Conservation (phyloP, 2,888 invertebrate genomes). For the Orthosia gothica region DNA sequence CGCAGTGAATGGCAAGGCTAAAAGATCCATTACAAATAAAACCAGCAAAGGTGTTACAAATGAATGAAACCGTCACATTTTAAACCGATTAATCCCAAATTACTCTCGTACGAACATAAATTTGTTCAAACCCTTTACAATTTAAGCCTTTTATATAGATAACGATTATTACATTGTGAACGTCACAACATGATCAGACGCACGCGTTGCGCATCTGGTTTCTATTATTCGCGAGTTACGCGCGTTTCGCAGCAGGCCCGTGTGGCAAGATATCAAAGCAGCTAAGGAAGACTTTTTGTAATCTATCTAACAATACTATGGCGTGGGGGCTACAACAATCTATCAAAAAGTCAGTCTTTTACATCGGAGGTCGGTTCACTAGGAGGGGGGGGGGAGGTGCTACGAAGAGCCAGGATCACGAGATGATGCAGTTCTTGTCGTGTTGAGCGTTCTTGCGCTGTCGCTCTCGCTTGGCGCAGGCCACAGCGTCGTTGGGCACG, state of each 20-base stretch:
- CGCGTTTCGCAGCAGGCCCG: constrained; percentile 69
- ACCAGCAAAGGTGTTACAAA: constrained; percentile 80
- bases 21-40: constrained; percentile 72
- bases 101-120: constrained; percentile 76
- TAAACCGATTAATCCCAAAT: constrained; percentile 82
- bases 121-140: constrained; percentile 79
- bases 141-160: constrained; percentile 76
- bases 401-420: constrained; percentile 92
- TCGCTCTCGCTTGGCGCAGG: constrained; percentile 94
- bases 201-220: constrained; percentile 76
- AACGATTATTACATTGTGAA: constrained; percentile 69
- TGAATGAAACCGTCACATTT: constrained; percentile 77
- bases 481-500: constrained; percentile 97
- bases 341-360: constrained; percentile 90
- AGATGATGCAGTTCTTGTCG: constrained; percentile 96
- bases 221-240: constrained; percentile 67
- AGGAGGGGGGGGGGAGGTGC: constrained; percentile 80
- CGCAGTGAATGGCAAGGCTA: constrained; percentile 65
- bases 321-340: constrained; percentile 82
- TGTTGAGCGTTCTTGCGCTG: constrained; percentile 92
- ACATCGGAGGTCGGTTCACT: constrained; percentile 88
- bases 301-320: constrained; percentile 83
- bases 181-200: constrained; percentile 80
- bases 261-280: constrained; percentile 69
- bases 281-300: constrained; percentile 74